These are phyloP conservation scores for Oegoconia quadripuncta DNA, from an alignment of 2,888 invertebrate genomes.

Conservation along the genomic window DNA sequence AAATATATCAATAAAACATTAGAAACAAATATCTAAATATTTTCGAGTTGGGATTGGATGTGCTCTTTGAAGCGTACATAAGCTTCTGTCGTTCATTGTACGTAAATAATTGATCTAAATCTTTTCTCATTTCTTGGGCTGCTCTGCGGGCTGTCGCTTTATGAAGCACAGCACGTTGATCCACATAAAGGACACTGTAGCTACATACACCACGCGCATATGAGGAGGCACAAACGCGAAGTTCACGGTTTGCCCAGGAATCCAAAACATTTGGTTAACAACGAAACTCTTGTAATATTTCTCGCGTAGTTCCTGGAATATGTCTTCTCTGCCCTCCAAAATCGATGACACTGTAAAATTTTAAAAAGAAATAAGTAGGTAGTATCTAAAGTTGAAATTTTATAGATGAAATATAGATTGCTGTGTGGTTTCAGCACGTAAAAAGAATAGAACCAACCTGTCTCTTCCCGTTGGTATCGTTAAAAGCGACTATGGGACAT, in stretches of 20 bases:
- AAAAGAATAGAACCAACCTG: too few species aligned
- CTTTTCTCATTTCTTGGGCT: background rate
- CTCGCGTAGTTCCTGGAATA: conserved; percentile 83
- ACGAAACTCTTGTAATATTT: conserved; percentile 86
- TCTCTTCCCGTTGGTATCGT: too few species aligned
- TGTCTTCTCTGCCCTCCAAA: conserved; percentile 84
- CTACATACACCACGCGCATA: conserved; percentile 88
- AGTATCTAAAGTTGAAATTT: too few species aligned
- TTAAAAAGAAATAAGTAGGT: background rate
- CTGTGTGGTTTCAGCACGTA: too few species aligned
- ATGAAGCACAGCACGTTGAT: conserved; percentile 91
- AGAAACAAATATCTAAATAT: too few species aligned
- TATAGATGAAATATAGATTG: too few species aligned
- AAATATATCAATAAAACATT: too few species aligned
- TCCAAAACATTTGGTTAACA: conserved; percentile 90
- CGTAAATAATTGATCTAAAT: background rate
- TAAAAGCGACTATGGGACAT: too few species aligned
- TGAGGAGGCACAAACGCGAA: conserved; percentile 85
- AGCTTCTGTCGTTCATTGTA: too few species aligned
- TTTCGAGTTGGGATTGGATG: too few species aligned
- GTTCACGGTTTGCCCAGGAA: conserved; percentile 89
- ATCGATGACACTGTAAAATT: conserved; percentile 83
- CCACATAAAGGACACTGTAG: conserved; percentile 88
- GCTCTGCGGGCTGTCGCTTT: conserved; percentile 77
- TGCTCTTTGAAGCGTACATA: too few species aligned